Conservation (phyloP, 2,888 invertebrate genomes). For the Heteropelma amictum region DNA sequence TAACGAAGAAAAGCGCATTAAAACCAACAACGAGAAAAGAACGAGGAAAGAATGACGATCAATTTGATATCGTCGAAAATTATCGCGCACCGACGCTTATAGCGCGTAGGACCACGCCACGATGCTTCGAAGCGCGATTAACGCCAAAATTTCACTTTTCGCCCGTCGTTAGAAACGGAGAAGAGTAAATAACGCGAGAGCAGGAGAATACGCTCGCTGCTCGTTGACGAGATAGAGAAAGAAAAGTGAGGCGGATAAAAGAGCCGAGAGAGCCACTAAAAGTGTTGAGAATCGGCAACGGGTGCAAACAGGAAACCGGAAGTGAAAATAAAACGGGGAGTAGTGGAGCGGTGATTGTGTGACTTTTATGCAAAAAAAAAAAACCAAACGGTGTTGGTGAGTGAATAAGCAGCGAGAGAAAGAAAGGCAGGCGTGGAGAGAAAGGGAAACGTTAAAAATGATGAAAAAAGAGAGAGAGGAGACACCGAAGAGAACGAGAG, state of each 20-base stretch:
- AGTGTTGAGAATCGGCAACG: not conserved
- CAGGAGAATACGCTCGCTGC: not conserved
- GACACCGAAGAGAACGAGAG: too few relatives aligned
- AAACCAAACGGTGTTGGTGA: constrained; percentile 7
- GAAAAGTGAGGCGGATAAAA: not conserved
- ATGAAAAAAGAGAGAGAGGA: not conserved
- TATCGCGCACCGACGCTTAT: constrained; percentile 1
- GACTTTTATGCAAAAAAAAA: not conserved
- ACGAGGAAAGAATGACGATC: constrained; percentile 30
- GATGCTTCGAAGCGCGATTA: constrained; percentile 19
- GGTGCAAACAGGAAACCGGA: constrained; percentile 11
- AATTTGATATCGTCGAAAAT: not conserved
- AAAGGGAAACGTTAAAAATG: not conserved
- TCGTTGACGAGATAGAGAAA: not conserved
- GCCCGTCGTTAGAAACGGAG: constrained; percentile 18
- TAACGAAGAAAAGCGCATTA: not conserved
- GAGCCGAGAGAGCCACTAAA: not conserved
- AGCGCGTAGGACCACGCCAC: not conserved
- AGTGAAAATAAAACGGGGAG: constrained; percentile 28
- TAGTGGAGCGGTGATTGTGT: constrained; percentile 7
- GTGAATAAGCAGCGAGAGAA: not conserved
- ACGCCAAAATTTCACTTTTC: not conserved
- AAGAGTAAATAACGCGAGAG: not conserved
- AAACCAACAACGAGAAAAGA: not conserved
- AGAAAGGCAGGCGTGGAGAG: not conserved